Evolutionary conservation across 2,113 vertebrate genomes (phyloP), one percentile per base, ranked within the genome.

Genomic region (Engraulis encrasicolus): DNA sequence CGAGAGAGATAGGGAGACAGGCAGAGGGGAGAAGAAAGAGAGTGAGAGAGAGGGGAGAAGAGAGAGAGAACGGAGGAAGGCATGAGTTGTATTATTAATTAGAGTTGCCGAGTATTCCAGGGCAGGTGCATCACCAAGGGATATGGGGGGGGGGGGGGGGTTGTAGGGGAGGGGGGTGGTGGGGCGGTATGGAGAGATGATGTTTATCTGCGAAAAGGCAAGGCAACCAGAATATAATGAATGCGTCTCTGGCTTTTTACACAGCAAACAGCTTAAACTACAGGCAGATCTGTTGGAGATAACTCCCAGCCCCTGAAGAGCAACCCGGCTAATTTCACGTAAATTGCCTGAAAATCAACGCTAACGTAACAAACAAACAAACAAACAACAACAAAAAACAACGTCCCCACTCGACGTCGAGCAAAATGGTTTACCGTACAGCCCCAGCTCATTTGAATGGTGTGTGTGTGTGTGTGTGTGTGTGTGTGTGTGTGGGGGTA

Each of bases 101-200:
- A 87, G 84, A 52, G 84, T 83, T 84, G 89, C 84, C 86, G 78
- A 86, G 54, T 37, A 82, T 74, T 74, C 66, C 66, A 74, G 66
- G 66, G 66, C 66, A 74, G 66, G 66, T 74, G 66, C 27, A 12
- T 31, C 66, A 74, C 66, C 66, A 36, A 34, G 66, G 66, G 66
- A 74, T 34, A 74, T 36, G 66, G 34, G 66, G 17, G 66, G 58
- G 11, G 31, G 12, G 34, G n/a, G n/a, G n/a, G n/a, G n/a, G n/a
- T n/a, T n/a, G n/a, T n/a, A n/a, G n/a, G n/a, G 66, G 34, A 31
- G 17, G 66, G 58, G 11, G 31, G 12, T 34, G n/a, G n/a, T n/a
- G n/a, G n/a, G n/a, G n/a, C n/a, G 34, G 34, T 34, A 74, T 15
- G 27, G 66, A 74, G 34, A 74, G 66, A 74, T 74, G 66, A 74